A percentile compares a stretch with the other conserved stretches of the same genome.
Conservation (phyloP, 2,797 vertebrate species). For the Silurus aristotelis region DNA sequence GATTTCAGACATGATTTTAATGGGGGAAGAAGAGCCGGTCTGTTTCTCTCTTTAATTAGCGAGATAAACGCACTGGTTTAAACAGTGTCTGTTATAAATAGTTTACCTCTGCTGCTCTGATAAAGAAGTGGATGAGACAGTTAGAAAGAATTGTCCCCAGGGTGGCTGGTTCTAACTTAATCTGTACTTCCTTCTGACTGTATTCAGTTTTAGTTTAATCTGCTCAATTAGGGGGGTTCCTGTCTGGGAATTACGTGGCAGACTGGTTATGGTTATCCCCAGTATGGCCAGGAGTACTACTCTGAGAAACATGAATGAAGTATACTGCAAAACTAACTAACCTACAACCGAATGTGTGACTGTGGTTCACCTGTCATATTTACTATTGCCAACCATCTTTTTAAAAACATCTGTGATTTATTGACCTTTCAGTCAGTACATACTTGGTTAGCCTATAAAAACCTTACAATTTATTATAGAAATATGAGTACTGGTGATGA, state of each 20-base stretch:
- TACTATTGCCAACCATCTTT: not conserved
- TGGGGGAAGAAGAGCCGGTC: conserved; percentile 13
- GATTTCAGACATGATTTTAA: conserved; percentile 37
- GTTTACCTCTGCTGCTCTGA: conserved; percentile 10
- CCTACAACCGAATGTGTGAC: not conserved
- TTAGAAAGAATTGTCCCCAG: conserved; percentile 4
- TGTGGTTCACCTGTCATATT: not conserved
- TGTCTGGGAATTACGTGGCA: not conserved
- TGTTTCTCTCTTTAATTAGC: conserved; percentile 16
- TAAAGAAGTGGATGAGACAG: conserved; percentile 3
- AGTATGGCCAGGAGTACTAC: not conserved
- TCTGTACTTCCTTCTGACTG: not conserved
- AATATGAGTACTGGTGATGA: not conserved
- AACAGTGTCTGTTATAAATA: not conserved
- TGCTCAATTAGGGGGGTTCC: not conserved
- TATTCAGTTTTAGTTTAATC: not conserved
- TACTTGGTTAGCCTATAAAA: not conserved
- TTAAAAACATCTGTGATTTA: not conserved
- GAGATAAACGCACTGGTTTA: conserved; percentile 14
- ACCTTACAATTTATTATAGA: not conserved
- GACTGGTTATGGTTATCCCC: not conserved
- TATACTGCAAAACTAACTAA: not conserved
- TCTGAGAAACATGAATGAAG: not conserved
- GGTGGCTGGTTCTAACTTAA: not conserved
- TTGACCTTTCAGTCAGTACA: not conserved